Percentiles rank a stretch among this genome's conserved stretches.
Conservation (phyloP, 2,113 vertebrate genomes). For the Columbina picui region DNA sequence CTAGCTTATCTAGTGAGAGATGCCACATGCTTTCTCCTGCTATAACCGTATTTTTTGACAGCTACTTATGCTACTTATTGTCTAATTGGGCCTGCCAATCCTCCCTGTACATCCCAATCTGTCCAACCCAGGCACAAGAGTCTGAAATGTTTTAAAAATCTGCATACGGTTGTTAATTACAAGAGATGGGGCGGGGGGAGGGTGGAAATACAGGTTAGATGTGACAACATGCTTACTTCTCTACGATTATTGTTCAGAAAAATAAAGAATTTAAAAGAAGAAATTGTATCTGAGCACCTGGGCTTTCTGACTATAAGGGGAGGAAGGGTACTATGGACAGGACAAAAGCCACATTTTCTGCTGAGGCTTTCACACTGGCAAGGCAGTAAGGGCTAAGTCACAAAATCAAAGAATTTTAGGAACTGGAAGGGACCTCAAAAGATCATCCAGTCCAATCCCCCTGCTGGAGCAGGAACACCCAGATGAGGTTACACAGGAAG, state of each 20-base stretch:
- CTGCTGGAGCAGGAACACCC: no score
- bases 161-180: background rate
- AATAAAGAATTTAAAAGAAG: background rate
- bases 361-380: background rate
- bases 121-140: constrained; percentile 28
- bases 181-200: background rate
- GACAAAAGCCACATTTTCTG: background rate
- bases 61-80: constrained; percentile 34
- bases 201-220: background rate
- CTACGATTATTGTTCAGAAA: background rate
- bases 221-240: background rate
- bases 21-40: constrained; percentile 52
- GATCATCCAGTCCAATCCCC: no score
- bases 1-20: constrained; percentile 26
- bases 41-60: constrained; percentile 54
- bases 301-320: background rate
- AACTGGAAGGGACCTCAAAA: no score
- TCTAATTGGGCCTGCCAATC: constrained; percentile 47
- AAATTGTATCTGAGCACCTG: background rate
- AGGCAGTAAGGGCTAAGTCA: background rate
- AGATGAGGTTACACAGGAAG: no score
- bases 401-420: no score
- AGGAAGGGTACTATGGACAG: background rate
- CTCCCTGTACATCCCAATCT: constrained; percentile 4
- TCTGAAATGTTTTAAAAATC: constrained; percentile 23